Evolutionary conservation across 1,140 invertebrate genomes (phyloP).

Genomic region (Daktulosphaira vitifoliae): DNA sequence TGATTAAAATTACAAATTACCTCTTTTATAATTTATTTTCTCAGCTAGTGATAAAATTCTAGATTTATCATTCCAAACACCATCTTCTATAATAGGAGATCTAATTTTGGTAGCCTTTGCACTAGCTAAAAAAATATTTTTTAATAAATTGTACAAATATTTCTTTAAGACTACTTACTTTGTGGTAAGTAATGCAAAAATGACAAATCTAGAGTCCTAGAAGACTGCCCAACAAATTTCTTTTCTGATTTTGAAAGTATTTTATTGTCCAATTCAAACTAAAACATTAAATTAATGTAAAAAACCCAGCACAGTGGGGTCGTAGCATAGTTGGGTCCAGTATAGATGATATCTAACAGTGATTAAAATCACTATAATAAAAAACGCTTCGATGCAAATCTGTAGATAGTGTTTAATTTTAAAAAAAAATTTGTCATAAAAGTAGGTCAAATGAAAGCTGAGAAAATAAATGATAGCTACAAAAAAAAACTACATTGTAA

Average conservation of each 20-base stretch:
- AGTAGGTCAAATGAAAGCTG: too few relatives aligned
- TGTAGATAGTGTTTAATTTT: too few relatives aligned
- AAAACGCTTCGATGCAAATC: too few relatives aligned
- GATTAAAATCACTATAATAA: too few relatives aligned
- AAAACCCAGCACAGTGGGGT: too few relatives aligned
- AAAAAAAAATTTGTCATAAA: too few relatives aligned
- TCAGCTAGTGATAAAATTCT: neutral
- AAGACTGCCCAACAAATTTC: conserved; percentile 37
- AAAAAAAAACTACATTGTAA: too few relatives aligned
- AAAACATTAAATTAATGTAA: neutral
- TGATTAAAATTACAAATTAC: too few relatives aligned
- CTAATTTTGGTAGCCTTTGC: conserved; percentile 34
- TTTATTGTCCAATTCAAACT: conserved; percentile 23
- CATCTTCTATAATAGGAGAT: conserved; percentile 6
- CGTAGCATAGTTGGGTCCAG: too few relatives aligned
- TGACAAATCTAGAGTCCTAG: conserved; percentile 40
- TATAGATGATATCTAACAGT: too few relatives aligned
- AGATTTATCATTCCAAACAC: neutral
- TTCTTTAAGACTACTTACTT: conserved; percentile 37
- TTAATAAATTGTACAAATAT: conserved; percentile 34
- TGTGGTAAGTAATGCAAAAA: conserved; percentile 37
- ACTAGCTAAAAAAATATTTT: conserved; percentile 30
- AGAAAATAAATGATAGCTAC: too few relatives aligned
- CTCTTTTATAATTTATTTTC: neutral
- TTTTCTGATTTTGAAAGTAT: conserved; percentile 27